These are phyloP conservation scores for Cephalophus harveyi DNA, from an alignment of 2,113 vertebrate species.

Conservation along the genomic window DNA sequence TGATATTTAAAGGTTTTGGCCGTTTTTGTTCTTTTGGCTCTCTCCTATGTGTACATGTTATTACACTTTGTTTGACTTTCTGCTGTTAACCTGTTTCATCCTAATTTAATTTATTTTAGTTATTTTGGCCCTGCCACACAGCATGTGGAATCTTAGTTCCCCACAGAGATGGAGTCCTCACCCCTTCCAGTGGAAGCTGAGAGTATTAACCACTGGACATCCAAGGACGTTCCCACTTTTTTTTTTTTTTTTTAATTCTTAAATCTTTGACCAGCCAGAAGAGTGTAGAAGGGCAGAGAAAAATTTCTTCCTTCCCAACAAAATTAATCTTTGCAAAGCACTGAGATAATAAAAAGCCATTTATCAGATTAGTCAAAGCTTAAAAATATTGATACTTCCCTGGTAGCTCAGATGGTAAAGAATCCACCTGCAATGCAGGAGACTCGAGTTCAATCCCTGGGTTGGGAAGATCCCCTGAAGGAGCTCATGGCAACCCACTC, in stretches of 20 bases:
- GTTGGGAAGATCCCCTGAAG: not conserved
- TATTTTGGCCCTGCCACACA: not conserved
- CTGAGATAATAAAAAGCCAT: not conserved
- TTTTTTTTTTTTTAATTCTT: not conserved
- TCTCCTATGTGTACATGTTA: not conserved
- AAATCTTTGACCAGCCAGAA: not conserved
- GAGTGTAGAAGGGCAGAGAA: not conserved
- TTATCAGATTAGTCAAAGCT: not conserved
- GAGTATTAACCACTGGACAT: not conserved
- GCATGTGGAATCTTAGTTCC: not conserved
- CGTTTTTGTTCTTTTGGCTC: not conserved
- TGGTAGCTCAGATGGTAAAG: not conserved
- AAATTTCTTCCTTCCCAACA: not conserved
- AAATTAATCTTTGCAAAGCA: not conserved
- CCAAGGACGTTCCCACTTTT: not conserved
- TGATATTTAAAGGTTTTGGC: not conserved
- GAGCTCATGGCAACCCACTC: not conserved
- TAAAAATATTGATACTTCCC: not conserved
- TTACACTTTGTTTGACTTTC: not conserved
- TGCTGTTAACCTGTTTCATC: not conserved
- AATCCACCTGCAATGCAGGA: not conserved
- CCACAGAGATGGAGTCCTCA: not conserved
- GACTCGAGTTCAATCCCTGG: fast-evolving
- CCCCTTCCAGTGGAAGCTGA: not conserved
- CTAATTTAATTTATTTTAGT: not conserved